Evolutionary conservation across 2,797 vertebrate species (phyloP), one percentile per base, ranked within the genome.

Genomic region (Staurois parvus): DNA sequence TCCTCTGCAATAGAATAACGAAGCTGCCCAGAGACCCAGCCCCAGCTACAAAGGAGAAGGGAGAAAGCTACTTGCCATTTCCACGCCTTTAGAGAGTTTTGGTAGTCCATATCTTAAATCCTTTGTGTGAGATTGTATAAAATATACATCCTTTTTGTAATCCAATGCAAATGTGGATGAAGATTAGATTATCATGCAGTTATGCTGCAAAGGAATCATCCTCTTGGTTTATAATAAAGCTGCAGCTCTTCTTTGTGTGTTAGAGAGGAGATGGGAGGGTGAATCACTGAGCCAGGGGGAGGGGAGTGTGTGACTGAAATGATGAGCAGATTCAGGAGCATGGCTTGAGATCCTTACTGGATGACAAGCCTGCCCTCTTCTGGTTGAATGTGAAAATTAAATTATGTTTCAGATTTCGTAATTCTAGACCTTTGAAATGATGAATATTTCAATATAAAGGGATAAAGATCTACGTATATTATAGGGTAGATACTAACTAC

Each of bases 31-130:
- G n/a, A n/a, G n/a, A n/a, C n/a, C n/a, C n/a, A n/a, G n/a, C n/a
- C n/a, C n/a, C n/a, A 85, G 68, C 76, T 79, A 85, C 76, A 85
- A 48, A 85, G 76, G 69, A 74, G 17, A 90, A 98, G 91, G 90
- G 97, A 93, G 92, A 93, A 95, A 92, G 96, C 93, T 94, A 96
- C 95, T 94, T 94, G 95, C 96, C 97, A 96, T 95, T 95, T 96
- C 95, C 95, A 95, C 91, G 94, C 88, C 92, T 95, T 93, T 93
- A 91, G 59, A 64, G 92, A 95, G 93, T 94, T 92, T 92, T 89
- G 91, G 59, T 34, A 48, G 79, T 86, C 79, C 85, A 86, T 86
- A 86, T 86, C 85, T 86, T 73, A 86, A 28, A 78, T 82, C 67
- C 79, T 77, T 70, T 42, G n/a, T 76, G 29, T 76, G 37, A 77